A percentile compares a stretch with the other conserved stretches of the same genome.
Conservation (phyloP, 2,113 vertebrate genomes). For the Ginglymostoma cirratum region DNA sequence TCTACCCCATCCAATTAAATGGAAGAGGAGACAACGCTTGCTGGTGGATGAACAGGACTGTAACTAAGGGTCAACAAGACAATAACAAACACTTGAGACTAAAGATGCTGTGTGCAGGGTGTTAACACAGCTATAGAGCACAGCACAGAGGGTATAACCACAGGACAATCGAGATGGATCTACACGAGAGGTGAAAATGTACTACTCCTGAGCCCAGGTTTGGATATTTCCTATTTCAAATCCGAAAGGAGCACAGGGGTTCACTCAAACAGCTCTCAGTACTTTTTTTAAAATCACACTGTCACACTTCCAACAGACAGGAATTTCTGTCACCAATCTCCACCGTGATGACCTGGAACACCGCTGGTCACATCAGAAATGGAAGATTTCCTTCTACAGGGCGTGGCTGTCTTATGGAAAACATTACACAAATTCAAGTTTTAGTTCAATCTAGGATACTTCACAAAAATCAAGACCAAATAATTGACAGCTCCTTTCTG, state of each 20-base stretch:
- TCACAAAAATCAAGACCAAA: not conserved
- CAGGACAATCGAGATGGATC: not conserved
- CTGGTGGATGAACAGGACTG: slow-evolving; percentile 51
- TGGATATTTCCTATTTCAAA: not conserved
- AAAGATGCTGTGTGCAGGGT: slow-evolving; percentile 53
- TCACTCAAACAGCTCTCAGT: not conserved
- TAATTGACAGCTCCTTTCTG: not conserved
- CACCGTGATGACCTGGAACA: not conserved
- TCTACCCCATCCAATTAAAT: slow-evolving; percentile 54
- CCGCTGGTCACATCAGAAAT: not conserved
- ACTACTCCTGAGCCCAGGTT: not conserved
- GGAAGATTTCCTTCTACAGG: not conserved
- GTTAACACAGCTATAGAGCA: too few relatives aligned
- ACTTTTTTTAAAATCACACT: not conserved
- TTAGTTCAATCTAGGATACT: not conserved
- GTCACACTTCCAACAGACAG: not conserved
- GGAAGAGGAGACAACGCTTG: slow-evolving; percentile 51
- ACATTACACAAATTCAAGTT: not conserved
- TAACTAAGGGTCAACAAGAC: slow-evolving; percentile 56
- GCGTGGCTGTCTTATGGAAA: not conserved
- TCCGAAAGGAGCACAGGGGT: not conserved
- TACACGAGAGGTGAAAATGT: not conserved
- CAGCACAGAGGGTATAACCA: not conserved
- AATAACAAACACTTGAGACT: slow-evolving; percentile 51
- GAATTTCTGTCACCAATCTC: not conserved